Evolutionary conservation across 2,888 invertebrate species (phyloP).

Genomic region (Apantesis nais): DNA sequence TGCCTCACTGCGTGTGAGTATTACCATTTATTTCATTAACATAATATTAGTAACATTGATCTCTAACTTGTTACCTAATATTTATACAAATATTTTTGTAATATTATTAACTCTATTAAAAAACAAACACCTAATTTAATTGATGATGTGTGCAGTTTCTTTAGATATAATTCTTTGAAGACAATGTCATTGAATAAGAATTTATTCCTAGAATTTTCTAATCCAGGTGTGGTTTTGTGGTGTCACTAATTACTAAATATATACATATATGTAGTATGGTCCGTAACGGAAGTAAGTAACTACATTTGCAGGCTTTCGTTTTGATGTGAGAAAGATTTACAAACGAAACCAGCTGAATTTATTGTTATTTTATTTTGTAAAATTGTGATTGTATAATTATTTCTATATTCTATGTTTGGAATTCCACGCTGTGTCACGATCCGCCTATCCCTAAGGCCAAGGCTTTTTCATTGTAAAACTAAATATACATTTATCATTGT

Average conservation of each 20-base stretch:
- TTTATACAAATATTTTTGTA: slow-evolving; percentile 31
- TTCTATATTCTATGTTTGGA: neutral
- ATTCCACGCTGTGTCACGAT: neutral
- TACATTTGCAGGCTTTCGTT: neutral
- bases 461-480: neutral
- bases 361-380: neutral
- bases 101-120: slow-evolving; percentile 3
- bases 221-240: neutral
- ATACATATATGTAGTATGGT: neutral
- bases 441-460: neutral
- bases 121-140: slow-evolving; percentile 12
- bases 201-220: slow-evolving; percentile 2
- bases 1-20: slow-evolving; percentile 68
- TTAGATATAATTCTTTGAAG: slow-evolving; percentile 31
- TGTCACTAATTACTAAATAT: neutral
- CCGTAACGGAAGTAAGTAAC: neutral
- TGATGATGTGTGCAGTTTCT: neutral
- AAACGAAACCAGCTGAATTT: neutral
- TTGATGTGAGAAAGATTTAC: neutral
- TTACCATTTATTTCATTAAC: slow-evolving; percentile 42
- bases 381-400: neutral
- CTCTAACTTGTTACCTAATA: slow-evolving; percentile 33
- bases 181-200: slow-evolving; percentile 25
- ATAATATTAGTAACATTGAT: slow-evolving; percentile 40
- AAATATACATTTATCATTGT: neutral